Evolutionary conservation across 2,888 invertebrate genomes (phyloP), one percentile per base, ranked within the genome.

Genomic region (Saturnia japonica): DNA sequence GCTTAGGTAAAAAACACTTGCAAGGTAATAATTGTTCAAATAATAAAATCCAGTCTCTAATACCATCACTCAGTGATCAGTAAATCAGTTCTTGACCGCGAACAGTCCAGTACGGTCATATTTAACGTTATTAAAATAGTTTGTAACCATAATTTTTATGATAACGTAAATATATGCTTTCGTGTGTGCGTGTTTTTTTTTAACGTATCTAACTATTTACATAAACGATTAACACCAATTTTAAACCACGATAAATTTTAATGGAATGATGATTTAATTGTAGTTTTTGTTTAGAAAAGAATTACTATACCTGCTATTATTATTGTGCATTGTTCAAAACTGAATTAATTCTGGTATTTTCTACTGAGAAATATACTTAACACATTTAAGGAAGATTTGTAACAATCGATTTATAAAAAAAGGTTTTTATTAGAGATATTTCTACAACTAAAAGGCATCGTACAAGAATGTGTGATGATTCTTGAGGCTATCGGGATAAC

Each of bases 161-260:
- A 47, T 19, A 19, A 47, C 47, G 47, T 19, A 19, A 14, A 19
- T 12, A 47, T 67, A 12, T 43, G 34, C 14, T 42, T 67, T 67
- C 16, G 25, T n/a, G 34, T 45, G 69, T 72, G 57, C 60, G 60
- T 71, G 66, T 67, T 69, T 66, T 71, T 57, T 22, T 2, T 28
- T 60, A 14, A 14, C 25, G 1, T 25, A n/a, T n/a, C n/a, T n/a
- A 25, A 22, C 11, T 54, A 22, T 54, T 54, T 6, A 60, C 6
- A 60, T 60, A 60, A 28, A 28, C 25, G 28, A 60, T 60, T 60
- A 60, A 25, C 14, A 14, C 28, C 6, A 60, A 60, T 60, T 60
- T 60, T 28, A 12, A 4, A 14, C 6, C 14, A 12, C 11, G 54
- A 25, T 28, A 14, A 14, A 14, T 14, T 25, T 19, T 34, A 4